These are phyloP conservation scores for Drosophila sturtevanti DNA, from an alignment of 1,140 invertebrate genomes.

Conservation along the genomic window DNA sequence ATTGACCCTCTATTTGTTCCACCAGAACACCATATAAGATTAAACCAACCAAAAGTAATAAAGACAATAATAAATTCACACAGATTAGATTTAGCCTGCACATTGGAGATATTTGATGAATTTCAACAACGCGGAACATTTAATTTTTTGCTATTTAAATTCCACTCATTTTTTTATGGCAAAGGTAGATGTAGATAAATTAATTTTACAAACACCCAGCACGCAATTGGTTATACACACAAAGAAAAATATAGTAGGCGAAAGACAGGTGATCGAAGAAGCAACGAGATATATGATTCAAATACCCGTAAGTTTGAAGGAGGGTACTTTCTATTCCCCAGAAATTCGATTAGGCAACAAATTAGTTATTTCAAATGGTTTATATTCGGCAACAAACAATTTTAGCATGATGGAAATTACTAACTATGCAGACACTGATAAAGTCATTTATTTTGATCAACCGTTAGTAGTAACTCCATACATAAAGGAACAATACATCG, in stretches of 20 bases:
- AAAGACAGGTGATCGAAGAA: not conserved
- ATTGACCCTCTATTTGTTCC: conserved; percentile 1
- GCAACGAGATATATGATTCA: not conserved
- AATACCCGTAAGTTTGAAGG: not conserved
- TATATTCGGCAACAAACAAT: too few species aligned
- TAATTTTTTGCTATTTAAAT: conserved; percentile 11
- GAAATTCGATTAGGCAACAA: too few species aligned
- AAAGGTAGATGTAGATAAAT: too few species aligned
- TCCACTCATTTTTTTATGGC: conserved; percentile 22
- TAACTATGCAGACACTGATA: not conserved
- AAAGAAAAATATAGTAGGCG: too few species aligned
- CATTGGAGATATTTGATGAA: not conserved
- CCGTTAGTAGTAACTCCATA: not conserved
- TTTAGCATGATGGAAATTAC: conserved; percentile 2
- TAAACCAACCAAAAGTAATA: not conserved
- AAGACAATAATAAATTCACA: not conserved
- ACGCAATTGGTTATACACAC: too few species aligned
- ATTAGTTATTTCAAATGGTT: too few species aligned
- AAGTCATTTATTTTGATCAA: conserved; percentile 3
- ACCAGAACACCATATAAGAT: not conserved
- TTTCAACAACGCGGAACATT: conserved; percentile 7
- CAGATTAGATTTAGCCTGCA: not conserved
- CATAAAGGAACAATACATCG: not conserved
- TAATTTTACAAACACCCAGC: too few species aligned
- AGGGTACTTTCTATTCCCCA: not conserved